Conservation (phyloP, 2,797 vertebrate species). For the Muscicapa striata region DNA sequence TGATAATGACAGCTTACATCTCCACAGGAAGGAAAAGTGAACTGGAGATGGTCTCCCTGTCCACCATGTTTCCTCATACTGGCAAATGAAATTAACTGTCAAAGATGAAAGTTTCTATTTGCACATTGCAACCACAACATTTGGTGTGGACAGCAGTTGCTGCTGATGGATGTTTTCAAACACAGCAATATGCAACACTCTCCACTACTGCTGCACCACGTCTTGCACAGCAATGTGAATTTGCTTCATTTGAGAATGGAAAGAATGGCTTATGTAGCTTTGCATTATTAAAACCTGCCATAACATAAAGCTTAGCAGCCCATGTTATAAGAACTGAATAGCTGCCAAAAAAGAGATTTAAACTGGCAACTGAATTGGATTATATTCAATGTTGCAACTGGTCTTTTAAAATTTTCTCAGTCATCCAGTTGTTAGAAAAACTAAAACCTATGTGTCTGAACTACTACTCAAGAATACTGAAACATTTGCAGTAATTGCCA, state of each 20-base stretch:
- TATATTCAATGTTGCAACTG: neutral
- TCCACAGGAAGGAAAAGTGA: neutral
- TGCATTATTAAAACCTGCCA: slow-evolving; percentile 1
- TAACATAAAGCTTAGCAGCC: slow-evolving; percentile 10
- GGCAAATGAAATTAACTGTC: neutral
- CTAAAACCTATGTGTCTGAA: neutral
- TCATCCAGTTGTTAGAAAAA: neutral
- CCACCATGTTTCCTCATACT: neutral
- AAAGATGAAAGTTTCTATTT: neutral
- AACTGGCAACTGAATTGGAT: slow-evolving; percentile 20
- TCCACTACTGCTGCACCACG: neutral
- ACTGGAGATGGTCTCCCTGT: neutral
- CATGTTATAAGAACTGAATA: neutral
- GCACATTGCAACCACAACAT: neutral
- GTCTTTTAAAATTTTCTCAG: neutral
- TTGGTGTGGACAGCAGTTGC: neutral
- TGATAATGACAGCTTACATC: neutral
- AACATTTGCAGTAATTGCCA: neutral
- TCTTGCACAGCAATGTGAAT: neutral
- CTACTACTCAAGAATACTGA: neutral
- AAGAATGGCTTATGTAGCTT: neutral
- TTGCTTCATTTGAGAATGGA: neutral
- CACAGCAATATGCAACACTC: neutral
- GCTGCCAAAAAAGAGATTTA: slow-evolving; percentile 26
- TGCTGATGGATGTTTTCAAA: neutral